A percentile compares a stretch with the other conserved stretches of the same genome.
Evolutionary conservation across 2,113 vertebrate species (phyloP).

Genomic region (Bufo bufo): DNA sequence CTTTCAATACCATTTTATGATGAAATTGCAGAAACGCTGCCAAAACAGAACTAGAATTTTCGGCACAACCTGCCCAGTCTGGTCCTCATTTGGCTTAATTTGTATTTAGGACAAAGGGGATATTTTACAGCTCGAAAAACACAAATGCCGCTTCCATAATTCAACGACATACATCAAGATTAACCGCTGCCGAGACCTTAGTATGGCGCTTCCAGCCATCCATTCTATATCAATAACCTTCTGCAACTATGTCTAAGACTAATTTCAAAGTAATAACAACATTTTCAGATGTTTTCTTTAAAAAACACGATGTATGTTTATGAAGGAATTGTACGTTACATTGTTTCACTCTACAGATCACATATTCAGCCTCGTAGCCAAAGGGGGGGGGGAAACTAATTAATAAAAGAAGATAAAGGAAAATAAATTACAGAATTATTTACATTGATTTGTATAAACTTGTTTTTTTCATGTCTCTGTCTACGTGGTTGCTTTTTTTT

Average conservation of each 20-base stretch:
- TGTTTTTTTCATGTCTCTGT: not conserved
- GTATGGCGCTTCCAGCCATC: not conserved
- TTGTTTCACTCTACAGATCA: too few species aligned
- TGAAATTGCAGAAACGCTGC: constrained; percentile 74
- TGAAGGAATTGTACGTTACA: too few species aligned
- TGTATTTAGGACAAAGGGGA: constrained; percentile 58
- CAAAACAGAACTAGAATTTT: constrained; percentile 69
- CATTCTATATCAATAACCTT: not conserved
- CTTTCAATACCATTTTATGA: constrained; percentile 72
- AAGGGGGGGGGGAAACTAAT: too few species aligned
- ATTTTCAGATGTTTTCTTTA: not conserved
- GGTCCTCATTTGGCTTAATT: constrained; percentile 65
- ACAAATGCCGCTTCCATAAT: constrained; percentile 21
- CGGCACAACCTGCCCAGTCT: constrained; percentile 65
- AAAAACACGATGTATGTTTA: not conserved
- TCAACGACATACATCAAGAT: not conserved
- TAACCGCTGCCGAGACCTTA: not conserved
- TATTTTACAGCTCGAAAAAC: constrained; percentile 22
- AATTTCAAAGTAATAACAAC: too few species aligned
- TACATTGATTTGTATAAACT: not conserved
- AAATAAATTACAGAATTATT: too few species aligned
- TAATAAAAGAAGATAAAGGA: too few species aligned
- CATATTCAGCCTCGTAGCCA: too few species aligned
- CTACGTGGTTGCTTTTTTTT: not conserved
- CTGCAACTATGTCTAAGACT: too few species aligned